phyloP scores from a whole-genome alignment of 2,113 vertebrate species.

The Motacilla alba region DNA sequence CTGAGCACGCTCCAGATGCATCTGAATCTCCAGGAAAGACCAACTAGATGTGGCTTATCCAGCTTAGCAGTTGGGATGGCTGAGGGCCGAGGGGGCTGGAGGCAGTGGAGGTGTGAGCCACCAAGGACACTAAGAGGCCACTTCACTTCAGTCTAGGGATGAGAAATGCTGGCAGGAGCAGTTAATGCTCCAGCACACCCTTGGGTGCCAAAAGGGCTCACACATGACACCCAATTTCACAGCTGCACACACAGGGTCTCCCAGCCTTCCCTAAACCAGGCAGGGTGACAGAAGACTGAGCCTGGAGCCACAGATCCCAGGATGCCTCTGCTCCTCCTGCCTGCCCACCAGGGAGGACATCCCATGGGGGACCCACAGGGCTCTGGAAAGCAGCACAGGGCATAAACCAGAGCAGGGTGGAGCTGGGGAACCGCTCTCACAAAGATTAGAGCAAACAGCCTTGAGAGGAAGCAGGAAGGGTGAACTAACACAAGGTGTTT shows the following conservation, averaged over 20 bases:
- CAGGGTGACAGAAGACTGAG: background rate
- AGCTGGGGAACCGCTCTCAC: background rate
- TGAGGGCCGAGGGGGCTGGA: background rate
- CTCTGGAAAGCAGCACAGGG: background rate
- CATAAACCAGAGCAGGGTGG: background rate
- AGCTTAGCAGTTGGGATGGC: background rate
- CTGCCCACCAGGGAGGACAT: background rate
- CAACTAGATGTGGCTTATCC: background rate
- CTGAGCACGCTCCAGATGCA: background rate
- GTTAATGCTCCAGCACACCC: background rate
- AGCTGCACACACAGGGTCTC: fast-evolving
- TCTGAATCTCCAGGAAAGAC: background rate
- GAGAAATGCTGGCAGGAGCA: background rate
- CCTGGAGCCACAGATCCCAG: background rate
- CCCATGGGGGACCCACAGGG: background rate
- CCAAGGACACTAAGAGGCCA: background rate
- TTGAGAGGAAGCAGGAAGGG: background rate
- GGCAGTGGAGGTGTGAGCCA: background rate
- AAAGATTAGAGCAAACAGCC: background rate
- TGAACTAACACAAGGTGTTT: background rate
- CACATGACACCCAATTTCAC: background rate
- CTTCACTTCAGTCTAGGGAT: background rate
- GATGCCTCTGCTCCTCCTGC: background rate
- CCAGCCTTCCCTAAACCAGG: background rate
- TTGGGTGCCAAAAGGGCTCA: background rate